Evolutionary conservation across 2,888 invertebrate species (phyloP), one percentile per base, ranked within the genome.

Genomic region (Augiades crinisus): DNA sequence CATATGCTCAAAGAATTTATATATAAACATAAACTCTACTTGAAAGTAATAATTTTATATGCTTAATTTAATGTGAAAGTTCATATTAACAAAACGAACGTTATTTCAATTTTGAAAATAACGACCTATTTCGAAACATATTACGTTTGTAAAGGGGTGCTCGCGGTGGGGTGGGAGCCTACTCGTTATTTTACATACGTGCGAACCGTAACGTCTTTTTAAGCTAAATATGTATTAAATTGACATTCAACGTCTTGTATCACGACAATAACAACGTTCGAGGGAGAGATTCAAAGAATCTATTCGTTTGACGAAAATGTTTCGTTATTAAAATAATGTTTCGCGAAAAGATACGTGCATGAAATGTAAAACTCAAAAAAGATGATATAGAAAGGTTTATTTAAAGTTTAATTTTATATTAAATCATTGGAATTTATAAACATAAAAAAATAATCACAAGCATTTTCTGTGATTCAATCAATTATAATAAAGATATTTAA

Each of bases 161-260:
- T 62, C 58, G 59, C 58, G 63, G 62, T 67, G 69, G 71, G 75
- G 67, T 70, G 63, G 55, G 62, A 66, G 78, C 78, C 72, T 67
- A 63, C 75, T 83, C 81, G 75, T 82, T 81, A 81, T 80, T 75
- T 70, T 65, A 65, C 69, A 64, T 76, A 74, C 75, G 75, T 74
- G 65, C 69, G 66, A 64, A 62, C 57, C 65, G 67, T 72, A 66
- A 72, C 72, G 67, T 75, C 72, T 75, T 78, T 76, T 73, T 71
- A 64, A 63, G 68, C 68, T 70, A 72, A 75, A 82, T 80, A 77
- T 76, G 71, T 73, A 76, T 72, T 68, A 81, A 82, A 81, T 79
- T 80, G 76, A 72, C 70, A 70, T 78, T 76, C 70, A 64, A 69
- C 64, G 71, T 75, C 70, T 66, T 72, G 69, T 65, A 71, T 51